phyloP scores from a whole-genome alignment of 2,113 vertebrate species.

The Rhipidura dahli region DNA sequence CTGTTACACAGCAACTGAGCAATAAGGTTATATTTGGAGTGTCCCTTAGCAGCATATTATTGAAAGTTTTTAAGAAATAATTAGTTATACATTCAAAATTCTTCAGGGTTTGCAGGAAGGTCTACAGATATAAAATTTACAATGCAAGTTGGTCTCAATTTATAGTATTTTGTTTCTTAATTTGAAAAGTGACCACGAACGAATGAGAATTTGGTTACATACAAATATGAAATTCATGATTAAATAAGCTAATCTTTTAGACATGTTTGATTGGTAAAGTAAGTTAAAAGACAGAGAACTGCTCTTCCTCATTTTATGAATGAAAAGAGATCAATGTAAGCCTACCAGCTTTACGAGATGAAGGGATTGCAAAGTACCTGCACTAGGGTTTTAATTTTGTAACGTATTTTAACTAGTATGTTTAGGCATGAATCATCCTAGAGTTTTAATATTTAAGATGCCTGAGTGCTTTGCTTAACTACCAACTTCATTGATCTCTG shows the following conservation, averaged over 20 bases:
- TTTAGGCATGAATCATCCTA: neutral
- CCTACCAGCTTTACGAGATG: neutral
- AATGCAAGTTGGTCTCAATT: neutral
- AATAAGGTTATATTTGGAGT: neutral
- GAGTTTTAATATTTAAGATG: neutral
- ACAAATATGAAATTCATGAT: neutral
- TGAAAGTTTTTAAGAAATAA: neutral
- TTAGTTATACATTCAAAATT: neutral
- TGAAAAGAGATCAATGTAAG: neutral
- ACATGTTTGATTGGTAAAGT: neutral
- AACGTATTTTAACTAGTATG: neutral
- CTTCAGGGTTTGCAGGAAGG: neutral
- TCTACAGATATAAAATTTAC: neutral
- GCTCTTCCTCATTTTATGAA: neutral
- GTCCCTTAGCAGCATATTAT: neutral
- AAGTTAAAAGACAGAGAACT: neutral
- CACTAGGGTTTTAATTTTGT: neutral
- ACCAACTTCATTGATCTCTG: neutral
- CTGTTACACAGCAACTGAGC: neutral
- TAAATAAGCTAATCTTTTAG: neutral
- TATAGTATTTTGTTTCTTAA: neutral
- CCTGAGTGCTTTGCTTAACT: neutral
- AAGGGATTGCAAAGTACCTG: neutral
- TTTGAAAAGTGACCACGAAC: neutral
- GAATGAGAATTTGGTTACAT: neutral